phyloP scores from a whole-genome alignment of 2,113 vertebrate genomes.

The Cervus canadensis region DNA sequence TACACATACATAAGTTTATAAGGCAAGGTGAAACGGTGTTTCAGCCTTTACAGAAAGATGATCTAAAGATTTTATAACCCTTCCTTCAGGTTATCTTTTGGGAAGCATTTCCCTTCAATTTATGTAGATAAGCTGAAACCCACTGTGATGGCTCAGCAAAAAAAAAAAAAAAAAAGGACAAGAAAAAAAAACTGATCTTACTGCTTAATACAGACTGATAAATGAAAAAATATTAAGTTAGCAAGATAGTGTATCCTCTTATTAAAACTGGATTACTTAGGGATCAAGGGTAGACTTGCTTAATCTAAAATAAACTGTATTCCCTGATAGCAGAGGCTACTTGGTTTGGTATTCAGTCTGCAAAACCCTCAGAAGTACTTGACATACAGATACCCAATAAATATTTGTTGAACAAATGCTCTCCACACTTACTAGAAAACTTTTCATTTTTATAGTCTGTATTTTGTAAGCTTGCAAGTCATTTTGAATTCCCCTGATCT shows the following conservation, averaged over 20 bases:
- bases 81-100: slow-evolving; percentile 9
- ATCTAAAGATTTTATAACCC: neutral
- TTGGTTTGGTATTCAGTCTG: neutral
- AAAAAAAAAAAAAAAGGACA: neutral
- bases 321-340: neutral
- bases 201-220: slow-evolving; percentile 7
- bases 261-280: neutral
- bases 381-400: neutral
- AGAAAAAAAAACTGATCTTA: neutral
- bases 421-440: neutral
- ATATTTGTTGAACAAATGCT: neutral
- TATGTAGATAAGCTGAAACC: neutral
- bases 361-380: neutral
- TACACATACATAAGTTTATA: neutral
- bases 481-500: neutral
- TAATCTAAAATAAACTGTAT: neutral
- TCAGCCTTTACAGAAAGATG: neutral
- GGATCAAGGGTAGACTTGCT: neutral
- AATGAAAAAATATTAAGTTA: neutral
- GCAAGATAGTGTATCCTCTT: neutral
- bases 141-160: neutral
- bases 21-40: neutral
- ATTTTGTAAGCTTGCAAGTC: neutral
- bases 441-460: neutral
- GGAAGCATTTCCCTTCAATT: neutral